Evolutionary conservation across 2,888 invertebrate genomes (phyloP).

Genomic region (Eumacrocentrus americanus): DNA sequence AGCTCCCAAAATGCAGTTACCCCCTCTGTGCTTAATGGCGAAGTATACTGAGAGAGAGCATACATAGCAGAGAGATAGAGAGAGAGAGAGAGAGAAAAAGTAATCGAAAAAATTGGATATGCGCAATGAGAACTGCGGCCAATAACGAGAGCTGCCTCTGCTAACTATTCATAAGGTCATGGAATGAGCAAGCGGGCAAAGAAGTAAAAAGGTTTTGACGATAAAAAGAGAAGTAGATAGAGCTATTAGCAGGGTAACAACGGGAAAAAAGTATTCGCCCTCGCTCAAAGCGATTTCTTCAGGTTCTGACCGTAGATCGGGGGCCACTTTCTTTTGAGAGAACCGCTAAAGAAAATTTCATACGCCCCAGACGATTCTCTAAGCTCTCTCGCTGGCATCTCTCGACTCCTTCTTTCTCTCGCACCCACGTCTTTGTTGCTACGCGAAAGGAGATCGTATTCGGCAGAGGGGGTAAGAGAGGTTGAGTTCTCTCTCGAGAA

Average conservation of each 20-base stretch:
- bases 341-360: constrained; percentile 24
- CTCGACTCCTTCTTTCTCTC: neutral
- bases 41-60: too few relatives aligned
- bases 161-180: constrained; percentile 28
- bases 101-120: neutral
- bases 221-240: constrained; percentile 23
- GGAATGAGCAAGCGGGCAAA: constrained; percentile 13
- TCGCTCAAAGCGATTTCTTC: constrained; percentile 28
- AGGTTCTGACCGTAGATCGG: constrained; percentile 26
- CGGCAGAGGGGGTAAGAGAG: constrained; percentile 1
- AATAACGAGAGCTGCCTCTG: constrained; percentile 10
- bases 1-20: too few relatives aligned
- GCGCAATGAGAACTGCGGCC: constrained; percentile 10
- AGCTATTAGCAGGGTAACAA: constrained; percentile 31
- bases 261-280: constrained; percentile 29
- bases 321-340: constrained; percentile 24
- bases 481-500: constrained; percentile 29
- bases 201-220: constrained; percentile 15
- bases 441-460: constrained; percentile 22
- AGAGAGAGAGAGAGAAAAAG: too few relatives aligned
- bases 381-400: constrained; percentile 2
- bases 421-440: constrained; percentile 23
- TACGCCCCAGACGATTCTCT: constrained; percentile 18
- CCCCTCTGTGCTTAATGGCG: too few relatives aligned
- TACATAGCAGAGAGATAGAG: too few relatives aligned